These are phyloP conservation scores for Sipha maydis DNA, from an alignment of 2,888 invertebrate genomes.

Conservation along the genomic window DNA sequence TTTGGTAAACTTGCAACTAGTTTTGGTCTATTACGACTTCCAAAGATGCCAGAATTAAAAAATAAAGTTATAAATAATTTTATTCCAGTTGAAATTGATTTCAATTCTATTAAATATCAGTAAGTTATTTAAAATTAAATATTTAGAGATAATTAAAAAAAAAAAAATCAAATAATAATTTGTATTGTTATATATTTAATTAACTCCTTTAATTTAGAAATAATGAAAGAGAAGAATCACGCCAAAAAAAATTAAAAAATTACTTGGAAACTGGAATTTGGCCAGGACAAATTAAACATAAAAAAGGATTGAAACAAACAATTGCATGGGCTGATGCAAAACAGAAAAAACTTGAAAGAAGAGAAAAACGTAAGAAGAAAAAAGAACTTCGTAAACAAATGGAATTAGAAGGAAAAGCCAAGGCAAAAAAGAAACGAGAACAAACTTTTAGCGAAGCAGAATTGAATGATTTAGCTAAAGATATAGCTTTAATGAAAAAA, in stretches of 20 bases:
- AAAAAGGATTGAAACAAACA: conserved; percentile 71
- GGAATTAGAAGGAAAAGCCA: conserved; percentile 69
- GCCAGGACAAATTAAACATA: conserved; percentile 73
- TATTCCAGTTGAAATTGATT: conserved; percentile 74
- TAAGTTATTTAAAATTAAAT: conserved; percentile 44
- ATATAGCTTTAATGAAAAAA: conserved; percentile 85
- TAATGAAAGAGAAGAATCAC: conserved; percentile 78
- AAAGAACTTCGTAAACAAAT: conserved; percentile 73
- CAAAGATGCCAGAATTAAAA: conserved; percentile 94
- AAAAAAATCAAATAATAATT: neutral
- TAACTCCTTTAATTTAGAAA: conserved; percentile 68
- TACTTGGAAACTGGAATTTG: conserved; percentile 81
- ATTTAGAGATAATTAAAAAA: neutral
- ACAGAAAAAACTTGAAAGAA: conserved; percentile 75
- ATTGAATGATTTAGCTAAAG: conserved; percentile 79
- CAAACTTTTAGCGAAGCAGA: conserved; percentile 77
- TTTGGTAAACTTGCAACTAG: conserved; percentile 84
- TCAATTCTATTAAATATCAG: conserved; percentile 80
- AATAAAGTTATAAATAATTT: conserved; percentile 73
- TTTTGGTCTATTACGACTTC: conserved; percentile 90
- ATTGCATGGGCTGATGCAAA: conserved; percentile 84
- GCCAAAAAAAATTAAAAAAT: conserved; percentile 77
- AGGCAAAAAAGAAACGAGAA: conserved; percentile 70
- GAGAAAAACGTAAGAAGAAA: conserved; percentile 73
- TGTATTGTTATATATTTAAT: neutral